Percentiles rank a stretch among this genome's conserved stretches.
phyloP scores from a whole-genome alignment of 2,113 vertebrate species.

The Myotis yumanensis region DNA sequence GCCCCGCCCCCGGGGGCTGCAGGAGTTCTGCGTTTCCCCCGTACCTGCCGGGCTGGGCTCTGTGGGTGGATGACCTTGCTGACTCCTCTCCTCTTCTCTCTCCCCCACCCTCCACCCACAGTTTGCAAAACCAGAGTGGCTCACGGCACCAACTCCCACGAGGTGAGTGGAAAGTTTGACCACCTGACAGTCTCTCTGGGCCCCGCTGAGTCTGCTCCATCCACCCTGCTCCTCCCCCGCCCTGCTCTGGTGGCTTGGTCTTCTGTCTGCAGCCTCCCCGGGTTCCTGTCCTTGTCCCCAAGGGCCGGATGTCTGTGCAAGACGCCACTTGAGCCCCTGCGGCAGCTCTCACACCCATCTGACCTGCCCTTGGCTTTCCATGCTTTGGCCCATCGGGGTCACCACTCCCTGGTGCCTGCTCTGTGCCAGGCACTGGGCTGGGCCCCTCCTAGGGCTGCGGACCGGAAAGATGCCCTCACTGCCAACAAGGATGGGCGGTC shows the following conservation, averaged over 20 bases:
- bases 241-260: background rate
- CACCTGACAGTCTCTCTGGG: rapidly evolving
- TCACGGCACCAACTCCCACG: conserved; percentile 98
- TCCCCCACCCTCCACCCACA: conserved; percentile 74
- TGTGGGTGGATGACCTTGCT: background rate
- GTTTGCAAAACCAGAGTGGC: conserved; percentile 99
- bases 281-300: background rate
- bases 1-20: background rate
- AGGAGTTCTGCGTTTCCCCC: background rate
- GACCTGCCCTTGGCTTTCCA: background rate
- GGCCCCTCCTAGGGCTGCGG: background rate
- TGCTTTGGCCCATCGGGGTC: rapidly evolving
- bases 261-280: background rate
- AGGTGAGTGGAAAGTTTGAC: conserved; percentile 87
- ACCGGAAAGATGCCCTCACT: background rate
- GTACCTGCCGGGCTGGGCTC: background rate
- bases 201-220: background rate
- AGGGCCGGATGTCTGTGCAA: background rate
- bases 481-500: rapidly evolving
- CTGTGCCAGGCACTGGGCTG: background rate
- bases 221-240: background rate
- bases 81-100: conserved; percentile 61
- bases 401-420: background rate
- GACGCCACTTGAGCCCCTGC: rapidly evolving
- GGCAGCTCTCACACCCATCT: rapidly evolving